phyloP scores from a whole-genome alignment of 2,797 vertebrate genomes.

The Micrastur ruficollis region DNA sequence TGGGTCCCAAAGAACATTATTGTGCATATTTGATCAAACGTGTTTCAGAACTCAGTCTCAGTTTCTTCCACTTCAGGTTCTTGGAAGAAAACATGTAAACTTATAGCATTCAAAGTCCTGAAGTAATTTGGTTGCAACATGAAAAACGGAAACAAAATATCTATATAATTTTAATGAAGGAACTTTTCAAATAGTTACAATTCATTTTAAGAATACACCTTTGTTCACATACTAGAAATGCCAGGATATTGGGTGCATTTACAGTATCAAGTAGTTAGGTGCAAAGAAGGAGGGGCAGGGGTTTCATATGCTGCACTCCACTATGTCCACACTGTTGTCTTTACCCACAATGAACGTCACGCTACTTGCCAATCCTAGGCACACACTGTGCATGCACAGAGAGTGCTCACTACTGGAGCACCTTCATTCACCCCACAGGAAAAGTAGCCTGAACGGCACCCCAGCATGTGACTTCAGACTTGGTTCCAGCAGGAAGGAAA shows the following conservation, averaged over 20 bases:
- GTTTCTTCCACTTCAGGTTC: background rate
- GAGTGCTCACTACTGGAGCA: background rate
- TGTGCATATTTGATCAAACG: background rate
- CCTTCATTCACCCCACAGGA: background rate
- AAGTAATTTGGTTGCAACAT: background rate
- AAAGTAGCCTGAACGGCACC: background rate
- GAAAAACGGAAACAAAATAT: background rate
- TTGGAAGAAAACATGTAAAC: background rate
- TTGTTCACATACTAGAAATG: background rate
- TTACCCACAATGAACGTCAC: background rate
- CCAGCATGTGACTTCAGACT: background rate
- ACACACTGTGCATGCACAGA: too few species aligned
- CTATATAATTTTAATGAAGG: background rate
- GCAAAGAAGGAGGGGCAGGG: background rate
- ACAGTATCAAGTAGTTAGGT: fast-evolving
- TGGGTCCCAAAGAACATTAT: background rate
- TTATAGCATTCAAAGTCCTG: background rate
- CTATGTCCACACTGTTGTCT: background rate
- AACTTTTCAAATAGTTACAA: background rate
- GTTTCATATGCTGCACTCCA: background rate
- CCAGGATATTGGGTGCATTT: background rate
- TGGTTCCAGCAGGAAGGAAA: background rate
- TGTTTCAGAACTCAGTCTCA: background rate
- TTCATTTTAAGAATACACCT: background rate
- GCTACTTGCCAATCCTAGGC: background rate